phyloP scores from a whole-genome alignment of 2,797 vertebrate genomes.

The Alectoris magna region DNA sequence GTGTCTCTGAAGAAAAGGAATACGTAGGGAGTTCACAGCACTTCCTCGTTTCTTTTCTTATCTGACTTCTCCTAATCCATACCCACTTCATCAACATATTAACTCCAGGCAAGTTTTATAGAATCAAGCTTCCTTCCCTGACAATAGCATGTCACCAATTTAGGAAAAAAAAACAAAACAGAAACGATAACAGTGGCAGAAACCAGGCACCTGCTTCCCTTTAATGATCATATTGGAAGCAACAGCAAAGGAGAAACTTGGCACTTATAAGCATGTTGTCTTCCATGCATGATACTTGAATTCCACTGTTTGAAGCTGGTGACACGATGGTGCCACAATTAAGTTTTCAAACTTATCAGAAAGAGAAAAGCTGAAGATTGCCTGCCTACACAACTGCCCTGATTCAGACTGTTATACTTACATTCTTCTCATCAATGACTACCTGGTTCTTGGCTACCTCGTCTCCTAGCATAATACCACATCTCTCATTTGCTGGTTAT shows the following conservation, averaged over 20 bases:
- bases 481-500: background rate
- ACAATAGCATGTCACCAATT: background rate
- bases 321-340: background rate
- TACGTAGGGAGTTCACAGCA: background rate
- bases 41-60: background rate
- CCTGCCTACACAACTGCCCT: background rate
- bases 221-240: background rate
- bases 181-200: background rate
- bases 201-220: background rate
- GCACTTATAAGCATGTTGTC: background rate
- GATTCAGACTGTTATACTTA: background rate
- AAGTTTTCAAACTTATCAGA: accelerated
- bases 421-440: background rate
- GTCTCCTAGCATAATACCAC: background rate
- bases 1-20: background rate
- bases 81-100: background rate
- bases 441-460: background rate
- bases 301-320: background rate
- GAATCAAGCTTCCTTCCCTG: background rate
- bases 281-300: background rate
- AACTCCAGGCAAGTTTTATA: background rate
- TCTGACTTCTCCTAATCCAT: background rate
- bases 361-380: background rate
- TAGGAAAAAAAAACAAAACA: background rate
- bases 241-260: background rate